Base-by-base conservation (phyloP, 1,140 invertebrate genomes). In the Chrysoperla carnea region DNA sequence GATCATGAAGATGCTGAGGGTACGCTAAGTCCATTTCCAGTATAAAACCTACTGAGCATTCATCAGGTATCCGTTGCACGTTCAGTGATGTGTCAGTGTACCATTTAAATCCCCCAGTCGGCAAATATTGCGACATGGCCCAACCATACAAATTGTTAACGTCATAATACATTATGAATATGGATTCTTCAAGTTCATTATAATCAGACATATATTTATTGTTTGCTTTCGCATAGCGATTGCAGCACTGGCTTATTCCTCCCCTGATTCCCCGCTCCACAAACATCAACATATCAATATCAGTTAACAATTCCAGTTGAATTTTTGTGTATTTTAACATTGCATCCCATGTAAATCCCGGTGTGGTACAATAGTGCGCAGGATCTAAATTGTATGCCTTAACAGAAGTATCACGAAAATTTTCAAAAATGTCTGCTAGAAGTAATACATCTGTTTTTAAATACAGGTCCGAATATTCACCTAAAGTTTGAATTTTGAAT, bases 391-490 rank as follows among this genome's bases (percentile, higher is more conserved):
- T 35, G 47, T 62, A 63, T 15, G 40, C 45, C 29, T 53, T 44
- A 17, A 52, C 13, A 49, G 57, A 57, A 6, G 51, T 42, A 8
- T 39, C 29, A 42, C 62, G 37, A 51, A 65, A 66, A 42, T 61
- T 63, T 58, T 63, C 53, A 50, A 66, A 66, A 27, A 64, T 45
- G 49, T 65, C 61, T 6, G 51, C 41, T 23, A 67, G 48, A 8
- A 66, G 37, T n/a, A 66, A 42, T 8, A 66, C 59, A 53, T 67
- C 61, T 11, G 52, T 52, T 48, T 58, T 59, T 13, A 63, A 40
- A 47, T 65, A 67, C 9, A 67, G 40, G 43, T 63, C 53, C 29
- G 58, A 56, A 54, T 64, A 66, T 28, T 67, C 56, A 8, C 54
- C 46, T 17, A 68, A 39, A 40, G 40, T 59, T 48, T 53, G 36